Conservation (phyloP, 1,140 invertebrate genomes). For the Zaprionus lachaisei region DNA sequence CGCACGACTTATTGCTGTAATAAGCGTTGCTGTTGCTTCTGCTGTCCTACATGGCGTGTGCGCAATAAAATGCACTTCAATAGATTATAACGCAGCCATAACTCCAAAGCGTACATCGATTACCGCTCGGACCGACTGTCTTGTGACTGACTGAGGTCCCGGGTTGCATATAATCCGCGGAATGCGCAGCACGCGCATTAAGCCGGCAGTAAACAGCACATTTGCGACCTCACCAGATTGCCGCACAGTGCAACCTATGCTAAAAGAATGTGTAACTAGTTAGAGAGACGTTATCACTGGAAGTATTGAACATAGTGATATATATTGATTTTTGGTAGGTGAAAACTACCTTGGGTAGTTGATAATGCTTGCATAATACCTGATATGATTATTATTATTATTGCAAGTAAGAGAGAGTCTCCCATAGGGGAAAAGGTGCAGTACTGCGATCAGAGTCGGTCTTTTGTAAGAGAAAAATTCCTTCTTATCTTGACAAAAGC, state of each 20-base stretch:
- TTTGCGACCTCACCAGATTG: conserved; percentile 39
- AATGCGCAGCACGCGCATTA: conserved; percentile 56
- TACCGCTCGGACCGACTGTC: conserved; percentile 38
- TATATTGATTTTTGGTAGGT: too few species aligned
- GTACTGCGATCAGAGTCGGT: too few species aligned
- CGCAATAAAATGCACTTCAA: conserved; percentile 78
- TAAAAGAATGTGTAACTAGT: background rate
- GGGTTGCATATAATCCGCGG: conserved; percentile 56
- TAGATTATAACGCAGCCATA: conserved; percentile 75
- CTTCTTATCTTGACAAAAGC: too few species aligned
- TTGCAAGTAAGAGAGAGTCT: too few species aligned
- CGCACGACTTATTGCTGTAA: conserved; percentile 23
- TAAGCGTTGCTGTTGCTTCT: conserved; percentile 14
- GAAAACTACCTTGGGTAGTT: too few species aligned
- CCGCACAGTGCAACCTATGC: conserved; percentile 28
- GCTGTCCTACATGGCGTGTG: conserved; percentile 55
- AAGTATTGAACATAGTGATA: too few species aligned
- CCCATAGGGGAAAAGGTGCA: too few species aligned
- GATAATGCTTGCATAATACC: too few species aligned
- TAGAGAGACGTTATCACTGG: too few species aligned
- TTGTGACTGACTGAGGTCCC: conserved; percentile 33
- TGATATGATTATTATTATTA: too few species aligned
- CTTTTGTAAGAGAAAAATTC: too few species aligned
- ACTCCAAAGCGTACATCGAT: conserved; percentile 65
- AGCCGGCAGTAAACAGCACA: conserved; percentile 70